These are phyloP conservation scores for Lobophora halterata DNA, from an alignment of 2,888 invertebrate species.

Conservation along the genomic window DNA sequence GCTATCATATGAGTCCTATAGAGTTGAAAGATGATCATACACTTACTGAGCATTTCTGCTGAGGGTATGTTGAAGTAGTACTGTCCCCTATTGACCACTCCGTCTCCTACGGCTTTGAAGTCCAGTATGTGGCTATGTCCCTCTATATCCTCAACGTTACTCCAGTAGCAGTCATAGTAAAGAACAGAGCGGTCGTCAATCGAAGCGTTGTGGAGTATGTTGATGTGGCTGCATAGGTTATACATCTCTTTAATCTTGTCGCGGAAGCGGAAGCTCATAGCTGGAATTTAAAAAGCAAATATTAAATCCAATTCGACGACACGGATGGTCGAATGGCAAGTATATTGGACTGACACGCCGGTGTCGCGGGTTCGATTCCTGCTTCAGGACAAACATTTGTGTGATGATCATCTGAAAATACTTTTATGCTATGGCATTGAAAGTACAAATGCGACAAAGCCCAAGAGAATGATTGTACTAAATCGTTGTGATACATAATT, in stretches of 20 bases:
- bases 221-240: slow-evolving; percentile 68
- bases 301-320: too few relatives aligned
- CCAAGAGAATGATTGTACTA: too few relatives aligned
- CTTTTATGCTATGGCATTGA: too few relatives aligned
- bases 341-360: too few relatives aligned
- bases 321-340: too few relatives aligned
- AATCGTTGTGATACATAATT: too few relatives aligned
- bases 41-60: slow-evolving; percentile 69
- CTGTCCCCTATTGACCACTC: slow-evolving; percentile 57
- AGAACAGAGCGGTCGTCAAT: slow-evolving; percentile 65
- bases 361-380: too few relatives aligned
- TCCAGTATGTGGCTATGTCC: slow-evolving; percentile 64
- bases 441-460: too few relatives aligned
- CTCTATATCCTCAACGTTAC: slow-evolving; percentile 49
- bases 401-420: too few relatives aligned
- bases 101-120: slow-evolving; percentile 66
- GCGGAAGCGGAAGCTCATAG: slow-evolving; percentile 71
- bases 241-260: slow-evolving; percentile 41
- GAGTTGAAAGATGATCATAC: background rate
- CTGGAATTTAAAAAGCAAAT: slow-evolving; percentile 42
- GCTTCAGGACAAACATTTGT: too few relatives aligned
- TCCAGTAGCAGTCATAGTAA: slow-evolving; percentile 74
- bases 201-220: slow-evolving; percentile 57
- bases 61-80: slow-evolving; percentile 72
- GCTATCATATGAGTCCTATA: too few relatives aligned